Evolutionary conservation across 2,113 vertebrate species (phyloP).

Genomic region (Mugil cephalus): DNA sequence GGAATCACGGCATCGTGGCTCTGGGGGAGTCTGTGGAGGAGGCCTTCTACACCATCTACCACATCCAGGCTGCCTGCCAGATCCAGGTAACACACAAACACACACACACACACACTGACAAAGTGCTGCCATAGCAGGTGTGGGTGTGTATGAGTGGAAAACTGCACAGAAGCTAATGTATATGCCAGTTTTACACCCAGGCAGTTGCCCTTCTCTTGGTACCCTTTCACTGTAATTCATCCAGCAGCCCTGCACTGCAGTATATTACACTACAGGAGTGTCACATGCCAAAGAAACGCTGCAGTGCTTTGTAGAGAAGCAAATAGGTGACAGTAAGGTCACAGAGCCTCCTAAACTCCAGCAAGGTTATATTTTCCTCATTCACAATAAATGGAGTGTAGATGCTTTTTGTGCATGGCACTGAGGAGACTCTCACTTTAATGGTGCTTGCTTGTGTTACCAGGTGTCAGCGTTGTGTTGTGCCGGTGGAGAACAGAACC

Average conservation of each 20-base stretch:
- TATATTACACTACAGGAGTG: conserved; percentile 11
- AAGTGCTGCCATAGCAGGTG: conserved; percentile 17
- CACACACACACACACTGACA: conserved; percentile 18
- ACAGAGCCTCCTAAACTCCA: neutral
- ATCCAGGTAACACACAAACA: conserved; percentile 87
- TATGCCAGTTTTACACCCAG: neutral
- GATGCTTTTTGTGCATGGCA: neutral
- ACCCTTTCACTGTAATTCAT: conserved; percentile 16
- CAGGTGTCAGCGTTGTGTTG: conserved; percentile 93
- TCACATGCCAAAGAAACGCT: conserved; percentile 17
- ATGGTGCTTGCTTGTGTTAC: neutral
- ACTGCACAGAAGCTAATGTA: conserved; percentile 3
- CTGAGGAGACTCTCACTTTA: too few relatives aligned
- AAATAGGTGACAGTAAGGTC: conserved; percentile 12
- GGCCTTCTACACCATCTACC: conserved; percentile 95
- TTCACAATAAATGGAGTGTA: neutral
- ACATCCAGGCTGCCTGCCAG: conserved; percentile 96
- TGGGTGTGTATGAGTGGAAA: conserved; percentile 16
- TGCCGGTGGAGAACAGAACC: conserved; percentile 89
- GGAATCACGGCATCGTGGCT: conserved; percentile 95
- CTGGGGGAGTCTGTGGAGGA: conserved; percentile 96
- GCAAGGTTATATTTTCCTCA: neutral
- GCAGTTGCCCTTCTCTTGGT: conserved; percentile 22
- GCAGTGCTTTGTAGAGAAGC: conserved; percentile 15
- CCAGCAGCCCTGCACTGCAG: conserved; percentile 58